A percentile compares a stretch with the other conserved stretches of the same genome.
These are phyloP conservation scores for Odontamblyopus lacepedii DNA, from an alignment of 2,797 vertebrate genomes.

Conservation along the genomic window DNA sequence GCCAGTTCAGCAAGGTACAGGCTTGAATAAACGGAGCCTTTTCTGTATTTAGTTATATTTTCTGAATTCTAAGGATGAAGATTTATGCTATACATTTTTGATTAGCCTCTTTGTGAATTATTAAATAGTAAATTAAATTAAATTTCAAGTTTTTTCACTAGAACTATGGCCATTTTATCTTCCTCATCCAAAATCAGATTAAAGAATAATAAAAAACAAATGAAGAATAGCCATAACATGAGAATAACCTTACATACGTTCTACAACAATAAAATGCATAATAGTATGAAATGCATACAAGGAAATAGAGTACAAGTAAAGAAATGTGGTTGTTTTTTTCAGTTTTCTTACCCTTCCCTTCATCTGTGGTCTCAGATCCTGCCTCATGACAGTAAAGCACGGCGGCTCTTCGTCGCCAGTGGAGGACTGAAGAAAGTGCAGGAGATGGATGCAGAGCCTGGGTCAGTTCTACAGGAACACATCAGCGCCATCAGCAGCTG, in stretches of 20 bases:
- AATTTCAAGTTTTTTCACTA: background rate
- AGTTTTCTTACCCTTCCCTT: background rate
- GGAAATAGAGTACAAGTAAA: background rate
- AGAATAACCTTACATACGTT: no score
- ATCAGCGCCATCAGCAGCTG: constrained; percentile 90
- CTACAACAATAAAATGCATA: no score
- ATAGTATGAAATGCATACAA: no score
- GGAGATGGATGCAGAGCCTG: constrained; percentile 89
- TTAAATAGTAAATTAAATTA: background rate
- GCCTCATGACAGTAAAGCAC: constrained; percentile 90
- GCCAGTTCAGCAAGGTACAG: constrained; percentile 92
- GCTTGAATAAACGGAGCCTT: background rate
- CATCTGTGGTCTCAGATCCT: constrained; percentile 80
- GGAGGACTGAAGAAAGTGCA: constrained; percentile 94
- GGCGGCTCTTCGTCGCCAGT: constrained; percentile 90
- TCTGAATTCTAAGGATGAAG: background rate
- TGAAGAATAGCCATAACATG: background rate
- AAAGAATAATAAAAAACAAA: background rate
- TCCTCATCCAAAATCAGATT: background rate
- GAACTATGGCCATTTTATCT: no score
- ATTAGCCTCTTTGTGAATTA: no score
- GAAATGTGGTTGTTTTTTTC: no score
- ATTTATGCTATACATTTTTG: no score
- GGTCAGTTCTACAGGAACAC: constrained; percentile 87
- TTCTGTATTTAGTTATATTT: background rate